Conservation (phyloP, 92 coral and sea anemone genomes). For the Palythoa grandis region DNA sequence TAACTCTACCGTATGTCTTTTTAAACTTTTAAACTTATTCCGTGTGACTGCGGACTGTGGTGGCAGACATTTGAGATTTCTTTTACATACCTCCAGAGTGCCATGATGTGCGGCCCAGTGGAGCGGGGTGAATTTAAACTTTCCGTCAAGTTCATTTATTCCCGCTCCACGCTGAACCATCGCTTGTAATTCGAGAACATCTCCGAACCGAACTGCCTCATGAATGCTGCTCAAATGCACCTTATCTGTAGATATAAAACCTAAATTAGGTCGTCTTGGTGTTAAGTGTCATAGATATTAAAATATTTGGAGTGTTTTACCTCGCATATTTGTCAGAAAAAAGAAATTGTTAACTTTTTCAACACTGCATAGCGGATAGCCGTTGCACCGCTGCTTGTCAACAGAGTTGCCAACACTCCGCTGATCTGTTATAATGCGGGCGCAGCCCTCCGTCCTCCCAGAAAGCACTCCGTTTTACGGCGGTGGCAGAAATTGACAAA, state of each 20-base stretch:
- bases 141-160: conserved; percentile 85
- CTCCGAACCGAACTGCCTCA: conserved; percentile 98
- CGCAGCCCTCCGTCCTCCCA: not conserved
- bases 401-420: conserved; percentile 40
- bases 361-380: not conserved
- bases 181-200: conserved; percentile 91
- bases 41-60: too few species aligned
- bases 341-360: conserved; percentile 3
- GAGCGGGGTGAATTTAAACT: conserved; percentile 93
- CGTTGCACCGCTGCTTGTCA: conserved; percentile 17
- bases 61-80: too few species aligned
- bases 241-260: conserved; percentile 69
- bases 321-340: conserved; percentile 4
- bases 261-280: not conserved
- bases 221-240: conserved; percentile 85
- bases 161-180: conserved; percentile 99
- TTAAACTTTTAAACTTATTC: too few species aligned
- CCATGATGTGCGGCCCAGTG: conserved; percentile 99
- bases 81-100: conserved; percentile 76
- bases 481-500: too few species aligned
- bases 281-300: not conserved
- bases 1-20: too few species aligned
- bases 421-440: conserved; percentile 10
- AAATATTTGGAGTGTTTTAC: not conserved
- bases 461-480: too few species aligned